These are phyloP conservation scores for Ranitomeya variabilis DNA, from an alignment of 2,113 vertebrate genomes.

Conservation along the genomic window DNA sequence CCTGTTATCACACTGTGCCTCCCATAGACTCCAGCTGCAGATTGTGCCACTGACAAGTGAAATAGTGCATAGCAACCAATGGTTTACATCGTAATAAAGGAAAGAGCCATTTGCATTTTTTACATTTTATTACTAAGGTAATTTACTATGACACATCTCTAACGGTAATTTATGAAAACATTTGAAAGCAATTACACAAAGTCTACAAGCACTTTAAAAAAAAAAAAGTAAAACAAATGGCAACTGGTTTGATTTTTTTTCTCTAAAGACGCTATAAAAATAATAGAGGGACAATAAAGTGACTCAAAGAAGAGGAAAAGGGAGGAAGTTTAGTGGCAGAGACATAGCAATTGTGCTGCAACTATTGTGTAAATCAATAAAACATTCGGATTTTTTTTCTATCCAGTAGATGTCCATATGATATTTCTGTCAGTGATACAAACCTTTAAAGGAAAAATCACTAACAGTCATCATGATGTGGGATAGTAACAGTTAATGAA, in stretches of 20 bases:
- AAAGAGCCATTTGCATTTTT: conserved; percentile 93
- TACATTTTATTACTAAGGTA: conserved; percentile 91
- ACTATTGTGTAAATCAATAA: background rate
- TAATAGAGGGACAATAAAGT: conserved; percentile 17
- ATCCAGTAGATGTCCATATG: background rate
- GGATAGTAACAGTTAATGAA: background rate
- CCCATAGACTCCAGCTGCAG: conserved; percentile 77
- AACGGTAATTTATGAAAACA: conserved; percentile 85
- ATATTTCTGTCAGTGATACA: background rate
- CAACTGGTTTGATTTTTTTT: conserved; percentile 72
- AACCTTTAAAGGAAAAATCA: too few relatives aligned
- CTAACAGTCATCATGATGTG: background rate
- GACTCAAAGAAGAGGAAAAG: background rate
- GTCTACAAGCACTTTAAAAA: conserved; percentile 71
- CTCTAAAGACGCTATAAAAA: conserved; percentile 46
- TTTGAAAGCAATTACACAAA: conserved; percentile 81
- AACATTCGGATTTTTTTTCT: background rate
- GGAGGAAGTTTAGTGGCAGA: background rate
- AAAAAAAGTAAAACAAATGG: conserved; percentile 73
- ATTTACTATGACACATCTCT: conserved; percentile 95
- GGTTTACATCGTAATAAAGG: conserved; percentile 94
- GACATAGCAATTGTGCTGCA: background rate
- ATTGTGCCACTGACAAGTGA: conserved; percentile 93
- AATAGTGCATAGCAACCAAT: conserved; percentile 99
- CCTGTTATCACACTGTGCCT: conserved; percentile 92